These are phyloP conservation scores for Catalaphyllia jardinei DNA, from an alignment of 64 coral and sea anemone genomes.

Conservation along the genomic window DNA sequence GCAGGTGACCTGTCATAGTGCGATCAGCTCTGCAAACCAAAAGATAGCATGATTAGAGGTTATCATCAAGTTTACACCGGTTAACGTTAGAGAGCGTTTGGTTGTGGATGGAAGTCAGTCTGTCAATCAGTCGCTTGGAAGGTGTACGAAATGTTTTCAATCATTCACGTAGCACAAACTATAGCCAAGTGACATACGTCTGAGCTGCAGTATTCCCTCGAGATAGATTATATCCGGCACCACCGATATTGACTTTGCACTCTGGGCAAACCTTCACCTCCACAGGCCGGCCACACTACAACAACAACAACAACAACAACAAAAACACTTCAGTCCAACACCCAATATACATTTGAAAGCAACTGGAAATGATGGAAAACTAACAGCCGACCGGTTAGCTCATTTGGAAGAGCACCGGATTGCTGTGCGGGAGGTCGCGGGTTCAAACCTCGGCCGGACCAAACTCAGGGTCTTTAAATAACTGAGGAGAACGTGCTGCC, in stretches of 20 bases:
- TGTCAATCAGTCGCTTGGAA: too few relatives aligned
- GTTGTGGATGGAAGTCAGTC: too few relatives aligned
- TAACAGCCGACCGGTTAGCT: too few relatives aligned
- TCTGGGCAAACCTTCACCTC: slow-evolving; percentile 55
- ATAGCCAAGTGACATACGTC: not conserved
- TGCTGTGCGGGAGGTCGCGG: too few relatives aligned
- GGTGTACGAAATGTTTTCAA: too few relatives aligned
- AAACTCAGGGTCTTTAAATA: too few relatives aligned
- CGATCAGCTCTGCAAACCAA: slow-evolving; percentile 17
- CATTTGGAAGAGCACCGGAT: too few relatives aligned
- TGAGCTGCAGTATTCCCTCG: slow-evolving; percentile 32
- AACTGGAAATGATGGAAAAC: too few relatives aligned
- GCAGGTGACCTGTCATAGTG: slow-evolving; percentile 33
- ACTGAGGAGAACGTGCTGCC: too few relatives aligned
- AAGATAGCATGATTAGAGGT: not conserved
- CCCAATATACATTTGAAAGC: too few relatives aligned
- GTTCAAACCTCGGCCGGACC: too few relatives aligned
- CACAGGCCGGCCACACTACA: slow-evolving; percentile 47
- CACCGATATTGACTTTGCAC: slow-evolving; percentile 52
- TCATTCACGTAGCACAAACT: not conserved
- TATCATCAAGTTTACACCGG: not conserved
- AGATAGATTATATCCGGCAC: not conserved
- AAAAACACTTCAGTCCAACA: not conserved
- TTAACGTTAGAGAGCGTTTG: too few relatives aligned
- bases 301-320: not conserved